A percentile compares a stretch with the other conserved stretches of the same genome.
phyloP scores from a whole-genome alignment of 2,113 vertebrate genomes.

The Pelvicachromis taeniatus region DNA sequence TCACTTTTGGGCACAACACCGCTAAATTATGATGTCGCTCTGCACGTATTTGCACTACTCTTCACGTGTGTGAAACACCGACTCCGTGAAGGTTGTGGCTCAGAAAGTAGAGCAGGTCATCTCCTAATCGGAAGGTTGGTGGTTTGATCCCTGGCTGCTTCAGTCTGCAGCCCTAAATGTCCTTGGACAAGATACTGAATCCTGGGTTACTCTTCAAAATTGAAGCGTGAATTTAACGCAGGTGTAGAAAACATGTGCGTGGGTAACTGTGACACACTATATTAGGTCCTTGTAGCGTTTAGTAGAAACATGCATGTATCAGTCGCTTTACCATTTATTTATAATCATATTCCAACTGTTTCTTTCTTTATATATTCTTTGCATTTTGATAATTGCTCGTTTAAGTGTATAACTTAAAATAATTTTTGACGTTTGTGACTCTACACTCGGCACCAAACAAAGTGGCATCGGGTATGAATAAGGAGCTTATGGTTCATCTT shows the following conservation, averaged over 20 bases:
- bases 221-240: not conserved
- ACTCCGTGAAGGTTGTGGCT: not conserved
- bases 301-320: not conserved
- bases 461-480: fast-evolving
- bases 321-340: fast-evolving
- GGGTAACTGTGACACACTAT: not conserved
- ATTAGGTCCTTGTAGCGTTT: not conserved
- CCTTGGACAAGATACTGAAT: not conserved
- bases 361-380: not conserved
- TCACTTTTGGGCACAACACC: too few species aligned
- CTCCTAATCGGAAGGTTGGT: fast-evolving
- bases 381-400: not conserved
- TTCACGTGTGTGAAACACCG: not conserved
- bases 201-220: not conserved
- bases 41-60: not conserved
- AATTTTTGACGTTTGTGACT: not conserved
- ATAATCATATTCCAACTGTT: not conserved
- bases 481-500: not conserved
- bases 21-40: not conserved
- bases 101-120: not conserved
- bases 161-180: not conserved
- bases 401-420: not conserved
- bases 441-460: not conserved
- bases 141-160: not conserved
- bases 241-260: not conserved